Evolutionary conservation across 2,888 invertebrate genomes (phyloP).

Genomic region (Tricholauxania praeusta): DNA sequence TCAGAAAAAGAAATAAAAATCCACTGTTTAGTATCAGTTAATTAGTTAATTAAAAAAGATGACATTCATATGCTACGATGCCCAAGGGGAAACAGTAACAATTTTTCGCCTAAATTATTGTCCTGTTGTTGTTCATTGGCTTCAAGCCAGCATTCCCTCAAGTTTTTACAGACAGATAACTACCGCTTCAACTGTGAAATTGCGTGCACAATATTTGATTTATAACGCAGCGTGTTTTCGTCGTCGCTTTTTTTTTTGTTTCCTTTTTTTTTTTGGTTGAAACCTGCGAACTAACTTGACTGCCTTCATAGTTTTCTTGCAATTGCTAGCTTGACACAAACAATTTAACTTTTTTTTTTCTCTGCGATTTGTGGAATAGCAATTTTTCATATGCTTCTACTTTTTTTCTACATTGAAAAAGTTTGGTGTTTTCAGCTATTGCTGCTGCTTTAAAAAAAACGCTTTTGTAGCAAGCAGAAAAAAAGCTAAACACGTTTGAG

Average conservation of each 20-base stretch:
- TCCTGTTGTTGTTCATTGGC: no score
- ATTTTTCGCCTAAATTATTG: no score
- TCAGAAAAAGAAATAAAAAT: no score
- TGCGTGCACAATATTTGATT: constrained; percentile 45
- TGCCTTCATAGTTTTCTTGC: background rate
- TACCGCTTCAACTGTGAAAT: constrained; percentile 37
- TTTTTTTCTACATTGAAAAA: background rate
- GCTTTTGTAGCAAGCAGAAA: no score
- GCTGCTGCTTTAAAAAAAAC: no score
- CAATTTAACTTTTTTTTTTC: background rate
- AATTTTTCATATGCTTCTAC: background rate
- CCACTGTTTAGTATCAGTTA: no score
- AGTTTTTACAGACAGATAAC: no score
- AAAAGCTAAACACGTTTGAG: constrained; percentile 21
- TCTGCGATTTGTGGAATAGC: background rate
- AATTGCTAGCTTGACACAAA: background rate
- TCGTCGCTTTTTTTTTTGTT: background rate
- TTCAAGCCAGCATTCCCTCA: no score
- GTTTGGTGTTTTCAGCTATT: background rate
- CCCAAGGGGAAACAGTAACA: no score
- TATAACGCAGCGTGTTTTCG: constrained; percentile 23
- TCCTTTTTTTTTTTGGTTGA: background rate
- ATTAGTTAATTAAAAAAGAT: no score
- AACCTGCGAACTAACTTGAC: background rate
- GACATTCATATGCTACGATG: no score